Percentiles rank a stretch among this genome's conserved stretches.
phyloP scores from a whole-genome alignment of 2,797 vertebrate species.

The Helostoma temminkii region DNA sequence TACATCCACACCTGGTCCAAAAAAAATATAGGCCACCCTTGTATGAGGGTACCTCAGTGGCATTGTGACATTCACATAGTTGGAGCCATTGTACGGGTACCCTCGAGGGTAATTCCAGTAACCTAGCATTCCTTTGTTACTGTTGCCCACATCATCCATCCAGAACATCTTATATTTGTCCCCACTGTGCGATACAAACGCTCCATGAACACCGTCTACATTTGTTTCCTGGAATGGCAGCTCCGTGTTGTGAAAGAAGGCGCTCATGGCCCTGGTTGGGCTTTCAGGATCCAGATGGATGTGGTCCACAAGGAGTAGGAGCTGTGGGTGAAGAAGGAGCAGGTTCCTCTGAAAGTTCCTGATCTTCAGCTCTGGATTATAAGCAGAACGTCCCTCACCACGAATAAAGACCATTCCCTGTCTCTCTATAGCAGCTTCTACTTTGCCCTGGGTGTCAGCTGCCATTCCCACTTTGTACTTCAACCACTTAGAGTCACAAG shows the following conservation, averaged over 20 bases:
- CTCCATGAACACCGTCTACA: slow-evolving; percentile 90
- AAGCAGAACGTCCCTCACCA: slow-evolving; percentile 91
- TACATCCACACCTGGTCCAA: slow-evolving; percentile 91
- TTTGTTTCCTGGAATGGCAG: slow-evolving; percentile 88
- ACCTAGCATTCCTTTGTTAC: slow-evolving; percentile 86
- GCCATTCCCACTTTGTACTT: slow-evolving; percentile 93
- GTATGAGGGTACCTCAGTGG: slow-evolving; percentile 89
- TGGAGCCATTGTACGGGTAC: slow-evolving; percentile 94
- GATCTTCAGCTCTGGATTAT: slow-evolving; percentile 90
- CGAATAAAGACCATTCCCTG: slow-evolving; percentile 92
- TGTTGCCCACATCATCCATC: slow-evolving; percentile 95
- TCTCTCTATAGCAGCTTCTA: slow-evolving; percentile 88
- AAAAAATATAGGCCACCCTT: slow-evolving; percentile 92
- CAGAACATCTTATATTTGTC: slow-evolving; percentile 96
- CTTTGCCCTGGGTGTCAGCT: slow-evolving; percentile 89
- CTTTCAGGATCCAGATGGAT: slow-evolving; percentile 90
- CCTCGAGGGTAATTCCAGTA: slow-evolving; percentile 92
- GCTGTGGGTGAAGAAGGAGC: slow-evolving; percentile 94
- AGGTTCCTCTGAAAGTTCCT: slow-evolving; percentile 92
- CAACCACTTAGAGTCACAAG: slow-evolving; percentile 96
- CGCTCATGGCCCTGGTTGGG: slow-evolving; percentile 85
- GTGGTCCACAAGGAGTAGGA: slow-evolving; percentile 94
- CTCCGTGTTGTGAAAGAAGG: slow-evolving; percentile 97
- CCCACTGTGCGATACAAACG: slow-evolving; percentile 87
- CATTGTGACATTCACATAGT: slow-evolving; percentile 95